Conservation (phyloP, 2,888 invertebrate genomes). For the Oligia fasciuncula region DNA sequence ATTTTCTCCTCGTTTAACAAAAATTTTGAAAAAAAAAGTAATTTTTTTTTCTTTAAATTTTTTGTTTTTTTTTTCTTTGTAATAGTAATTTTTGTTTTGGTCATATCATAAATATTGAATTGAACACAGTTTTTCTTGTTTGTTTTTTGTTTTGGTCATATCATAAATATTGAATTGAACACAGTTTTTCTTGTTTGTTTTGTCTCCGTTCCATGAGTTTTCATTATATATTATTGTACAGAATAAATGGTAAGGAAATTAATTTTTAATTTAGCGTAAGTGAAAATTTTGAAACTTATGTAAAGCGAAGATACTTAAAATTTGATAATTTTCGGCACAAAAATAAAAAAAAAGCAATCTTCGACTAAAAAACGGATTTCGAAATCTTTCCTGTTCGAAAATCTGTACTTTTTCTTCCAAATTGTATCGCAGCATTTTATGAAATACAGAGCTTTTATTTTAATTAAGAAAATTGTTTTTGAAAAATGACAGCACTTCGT, state of each 20-base stretch:
- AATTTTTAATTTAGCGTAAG: slow-evolving; percentile 68
- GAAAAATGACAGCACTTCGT: slow-evolving; percentile 48
- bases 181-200: slow-evolving; percentile 55
- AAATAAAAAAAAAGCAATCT: slow-evolving; percentile 21
- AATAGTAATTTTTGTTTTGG: slow-evolving; percentile 7
- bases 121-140: slow-evolving; percentile 32
- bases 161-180: slow-evolving; percentile 9
- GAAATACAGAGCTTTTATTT: slow-evolving; percentile 41
- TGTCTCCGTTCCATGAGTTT: slow-evolving; percentile 70
- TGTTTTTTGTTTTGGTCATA: slow-evolving; percentile 59
- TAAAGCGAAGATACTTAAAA: slow-evolving; percentile 75
- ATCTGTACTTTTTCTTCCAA: slow-evolving; percentile 33
- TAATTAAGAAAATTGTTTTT: slow-evolving; percentile 18
- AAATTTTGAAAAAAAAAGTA: background rate
- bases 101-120: slow-evolving; percentile 9
- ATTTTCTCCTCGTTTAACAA: background rate
- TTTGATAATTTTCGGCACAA: slow-evolving; percentile 51
- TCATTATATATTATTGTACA: slow-evolving; percentile 73
- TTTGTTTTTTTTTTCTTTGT: background rate
- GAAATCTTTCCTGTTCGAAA: slow-evolving; percentile 37
- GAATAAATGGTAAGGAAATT: slow-evolving; percentile 70
- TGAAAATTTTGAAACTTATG: slow-evolving; percentile 56
- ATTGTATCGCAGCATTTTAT: slow-evolving; percentile 50
- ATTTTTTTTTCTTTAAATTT: background rate
- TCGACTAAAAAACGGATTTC: slow-evolving; percentile 42